Evolutionary conservation across 2,113 vertebrate genomes (phyloP), one percentile per base, ranked within the genome.

Genomic region (Pachyramphus minor): DNA sequence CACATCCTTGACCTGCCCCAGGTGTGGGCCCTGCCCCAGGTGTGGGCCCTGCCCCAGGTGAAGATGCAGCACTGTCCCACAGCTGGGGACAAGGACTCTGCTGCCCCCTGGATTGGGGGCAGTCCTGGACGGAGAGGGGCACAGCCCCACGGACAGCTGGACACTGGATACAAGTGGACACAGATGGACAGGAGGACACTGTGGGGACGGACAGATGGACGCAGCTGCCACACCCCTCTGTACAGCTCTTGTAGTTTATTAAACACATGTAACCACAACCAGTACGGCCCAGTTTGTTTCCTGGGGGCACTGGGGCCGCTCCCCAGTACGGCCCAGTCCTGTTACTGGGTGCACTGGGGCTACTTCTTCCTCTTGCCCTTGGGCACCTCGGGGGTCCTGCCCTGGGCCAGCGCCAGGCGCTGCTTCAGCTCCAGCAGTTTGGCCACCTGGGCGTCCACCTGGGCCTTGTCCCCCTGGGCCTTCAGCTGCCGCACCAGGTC

Each of bases 401-500:
- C 99, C 45, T 99, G 97, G 1, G 98, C 98, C 53, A 98, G 52
- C 2, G 97, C 97, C 95, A 99, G 92, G 83, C 98, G 98, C 94
- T 98, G 98, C 97, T 99, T 99, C 28, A 99, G 98, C 31, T 99
- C 98, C 92, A 99, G 89, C 60, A 99, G 97, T 86, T 98, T 98
- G 62, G 98, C 33, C 85, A 99, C 98, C 89, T 99, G 98, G 0
- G 72, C 45, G 0, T 97, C 96, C 22, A 99, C 87, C 83, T 97
- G 94, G 4, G 97, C 97, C 93, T 99, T 99, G 63, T 99, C 99
- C 1, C 96, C 99, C 83, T 98, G 99, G 94, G 98, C 97, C 97
- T 99, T 99, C 67, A 99, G 97, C 4, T 97, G 97, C 75, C 98
- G 98, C 12, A 99, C 98, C 6, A 96, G 96, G 56, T 98, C 98